A percentile compares a stretch with the other conserved stretches of the same genome.
Evolutionary conservation across 2,888 invertebrate species (phyloP).

Genomic region (Morinoia aosen): DNA sequence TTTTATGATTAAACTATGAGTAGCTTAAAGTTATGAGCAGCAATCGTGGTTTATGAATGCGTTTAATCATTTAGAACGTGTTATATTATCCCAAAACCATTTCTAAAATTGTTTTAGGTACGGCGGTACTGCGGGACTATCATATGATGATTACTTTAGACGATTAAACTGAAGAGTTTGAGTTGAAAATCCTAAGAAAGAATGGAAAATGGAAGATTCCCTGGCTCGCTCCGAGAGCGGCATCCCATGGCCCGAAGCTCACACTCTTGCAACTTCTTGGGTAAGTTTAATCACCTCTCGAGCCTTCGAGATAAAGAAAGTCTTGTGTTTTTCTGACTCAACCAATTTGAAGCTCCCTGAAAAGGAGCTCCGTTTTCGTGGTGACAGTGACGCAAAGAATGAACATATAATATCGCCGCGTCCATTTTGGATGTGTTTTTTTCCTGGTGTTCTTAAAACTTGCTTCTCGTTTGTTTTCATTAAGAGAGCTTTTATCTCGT

Average conservation of each 20-base stretch:
- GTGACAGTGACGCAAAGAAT: constrained; percentile 16
- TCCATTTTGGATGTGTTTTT: background rate
- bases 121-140: too few relatives aligned
- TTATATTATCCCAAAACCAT: too few relatives aligned
- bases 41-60: too few relatives aligned
- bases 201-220: background rate
- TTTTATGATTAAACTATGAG: too few relatives aligned
- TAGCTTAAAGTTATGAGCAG: too few relatives aligned
- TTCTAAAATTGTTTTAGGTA: too few relatives aligned
- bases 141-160: too few relatives aligned
- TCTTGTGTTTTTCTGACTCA: constrained; percentile 48
- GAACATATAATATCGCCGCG: background rate
- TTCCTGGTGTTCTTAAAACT: background rate
- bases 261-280: constrained; percentile 14
- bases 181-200: too few relatives aligned
- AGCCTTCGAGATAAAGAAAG: constrained; percentile 50
- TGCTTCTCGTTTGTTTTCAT: constrained; percentile 17
- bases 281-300: constrained; percentile 52
- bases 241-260: background rate
- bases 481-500: background rate
- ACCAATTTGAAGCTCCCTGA: constrained; percentile 44
- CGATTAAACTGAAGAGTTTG: too few relatives aligned
- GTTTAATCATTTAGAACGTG: too few relatives aligned
- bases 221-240: background rate
- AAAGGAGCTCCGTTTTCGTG: constrained; percentile 12